Conservation (phyloP, 2,888 invertebrate genomes). For the Aradus depressus region DNA sequence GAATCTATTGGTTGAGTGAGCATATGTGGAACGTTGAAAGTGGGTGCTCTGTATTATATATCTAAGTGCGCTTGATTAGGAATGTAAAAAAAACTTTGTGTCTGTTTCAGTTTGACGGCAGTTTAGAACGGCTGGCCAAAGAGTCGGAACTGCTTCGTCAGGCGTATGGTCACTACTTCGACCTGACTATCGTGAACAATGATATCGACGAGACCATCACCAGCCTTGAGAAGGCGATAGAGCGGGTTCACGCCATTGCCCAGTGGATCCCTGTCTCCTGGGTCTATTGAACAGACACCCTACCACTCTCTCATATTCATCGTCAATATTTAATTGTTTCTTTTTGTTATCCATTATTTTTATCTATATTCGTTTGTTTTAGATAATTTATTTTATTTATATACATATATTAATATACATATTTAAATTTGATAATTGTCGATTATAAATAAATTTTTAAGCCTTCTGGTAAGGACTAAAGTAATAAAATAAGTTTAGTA, state of each 20-base stretch:
- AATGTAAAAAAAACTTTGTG: neutral
- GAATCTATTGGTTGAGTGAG: too few species aligned
- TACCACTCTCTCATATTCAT: neutral
- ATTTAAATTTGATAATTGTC: slow-evolving; percentile 9
- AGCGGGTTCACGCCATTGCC: slow-evolving; percentile 77
- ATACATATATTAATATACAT: slow-evolving; percentile 7
- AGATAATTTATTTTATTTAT: neutral
- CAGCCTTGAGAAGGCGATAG: slow-evolving; percentile 81
- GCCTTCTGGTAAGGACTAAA: slow-evolving; percentile 15
- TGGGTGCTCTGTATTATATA: neutral
- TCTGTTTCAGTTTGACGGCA: slow-evolving; percentile 85
- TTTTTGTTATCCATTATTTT: neutral
- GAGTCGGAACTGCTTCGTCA: slow-evolving; percentile 94
- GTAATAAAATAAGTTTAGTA: neutral
- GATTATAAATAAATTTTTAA: slow-evolving; percentile 8
- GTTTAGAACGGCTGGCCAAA: slow-evolving; percentile 86
- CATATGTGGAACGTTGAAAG: neutral
- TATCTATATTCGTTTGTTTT: slow-evolving; percentile 7
- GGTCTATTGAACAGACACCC: slow-evolving; percentile 72
- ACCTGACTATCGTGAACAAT: slow-evolving; percentile 95
- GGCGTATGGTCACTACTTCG: slow-evolving; percentile 98
- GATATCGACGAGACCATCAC: slow-evolving; percentile 98
- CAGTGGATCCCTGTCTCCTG: slow-evolving; percentile 98
- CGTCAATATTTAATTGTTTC: slow-evolving; percentile 1
- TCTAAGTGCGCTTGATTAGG: neutral